Evolutionary conservation across 2,113 vertebrate genomes (phyloP).

Genomic region (Hystrix cristata): DNA sequence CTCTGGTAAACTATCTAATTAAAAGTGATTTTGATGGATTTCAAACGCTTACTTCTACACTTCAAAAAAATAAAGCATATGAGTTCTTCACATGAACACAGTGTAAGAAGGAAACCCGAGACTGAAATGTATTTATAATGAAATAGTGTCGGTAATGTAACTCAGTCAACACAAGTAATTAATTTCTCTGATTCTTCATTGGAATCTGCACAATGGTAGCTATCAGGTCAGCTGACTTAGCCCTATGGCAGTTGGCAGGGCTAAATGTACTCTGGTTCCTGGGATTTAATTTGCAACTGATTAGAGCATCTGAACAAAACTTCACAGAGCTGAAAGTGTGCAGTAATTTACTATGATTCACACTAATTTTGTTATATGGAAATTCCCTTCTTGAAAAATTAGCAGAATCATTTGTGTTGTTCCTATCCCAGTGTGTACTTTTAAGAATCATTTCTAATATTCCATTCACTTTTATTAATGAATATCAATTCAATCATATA

Average conservation of each 20-base stretch:
- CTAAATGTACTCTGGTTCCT: neutral
- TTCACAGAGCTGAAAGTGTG: neutral
- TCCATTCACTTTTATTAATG: neutral
- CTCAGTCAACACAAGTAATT: conserved; percentile 9
- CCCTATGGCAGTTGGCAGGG: neutral
- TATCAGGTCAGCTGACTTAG: neutral
- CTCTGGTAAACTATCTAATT: conserved; percentile 42
- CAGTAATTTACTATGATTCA: neutral
- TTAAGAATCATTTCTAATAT: neutral
- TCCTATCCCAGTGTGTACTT: neutral
- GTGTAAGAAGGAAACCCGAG: conserved; percentile 20
- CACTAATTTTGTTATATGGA: neutral
- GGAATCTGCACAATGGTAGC: neutral
- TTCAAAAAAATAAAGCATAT: neutral
- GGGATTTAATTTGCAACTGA: conserved; percentile 32
- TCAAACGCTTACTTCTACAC: conserved; percentile 10
- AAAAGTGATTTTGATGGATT: conserved; percentile 25
- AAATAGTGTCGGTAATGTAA: conserved; percentile 34
- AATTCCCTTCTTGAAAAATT: conserved; percentile 12
- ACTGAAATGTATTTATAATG: conserved; percentile 9
- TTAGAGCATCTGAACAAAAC: neutral
- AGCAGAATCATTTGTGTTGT: neutral
- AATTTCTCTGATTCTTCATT: conserved; percentile 8
- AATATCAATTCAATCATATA: neutral
- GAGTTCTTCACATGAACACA: neutral